Conservation (phyloP, 2,888 invertebrate species). For the Spilarctia lutea region DNA sequence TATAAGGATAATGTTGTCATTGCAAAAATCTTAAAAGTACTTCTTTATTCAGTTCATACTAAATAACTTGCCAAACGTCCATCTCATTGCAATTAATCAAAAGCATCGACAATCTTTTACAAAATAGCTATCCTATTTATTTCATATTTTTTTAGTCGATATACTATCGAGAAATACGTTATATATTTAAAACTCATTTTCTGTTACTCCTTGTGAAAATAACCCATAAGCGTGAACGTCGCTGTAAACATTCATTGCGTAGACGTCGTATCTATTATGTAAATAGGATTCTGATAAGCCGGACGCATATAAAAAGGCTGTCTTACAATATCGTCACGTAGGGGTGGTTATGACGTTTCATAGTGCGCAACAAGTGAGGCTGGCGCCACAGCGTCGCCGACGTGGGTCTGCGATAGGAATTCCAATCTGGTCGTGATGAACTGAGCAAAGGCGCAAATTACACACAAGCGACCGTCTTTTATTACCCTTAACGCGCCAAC, state of each 20-base stretch:
- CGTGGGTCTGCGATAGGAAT: slow-evolving; percentile 76
- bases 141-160: not conserved
- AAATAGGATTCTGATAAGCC: slow-evolving; percentile 47
- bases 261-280: slow-evolving; percentile 25
- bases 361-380: slow-evolving; percentile 75
- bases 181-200: not conserved
- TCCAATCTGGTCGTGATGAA: slow-evolving; percentile 83
- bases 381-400: slow-evolving; percentile 75
- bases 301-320: slow-evolving; percentile 65
- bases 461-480: slow-evolving; percentile 68
- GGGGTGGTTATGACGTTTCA: slow-evolving; percentile 80
- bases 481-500: slow-evolving; percentile 55
- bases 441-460: slow-evolving; percentile 79
- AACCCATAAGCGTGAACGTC: slow-evolving; percentile 2
- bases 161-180: not conserved
- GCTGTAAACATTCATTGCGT: slow-evolving; percentile 6
- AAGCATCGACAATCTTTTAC: not conserved
- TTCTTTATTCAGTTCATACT: not conserved
- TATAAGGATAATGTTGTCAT: not conserved
- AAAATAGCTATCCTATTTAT: not conserved
- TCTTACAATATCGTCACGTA: slow-evolving; percentile 73
- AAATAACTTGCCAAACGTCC: not conserved
- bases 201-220: not conserved
- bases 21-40: not conserved
- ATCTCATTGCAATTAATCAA: not conserved